A percentile compares a stretch with the other conserved stretches of the same genome.
phyloP scores from a whole-genome alignment of 1,140 invertebrate genomes.

The Trypoxylus dichotomus region DNA sequence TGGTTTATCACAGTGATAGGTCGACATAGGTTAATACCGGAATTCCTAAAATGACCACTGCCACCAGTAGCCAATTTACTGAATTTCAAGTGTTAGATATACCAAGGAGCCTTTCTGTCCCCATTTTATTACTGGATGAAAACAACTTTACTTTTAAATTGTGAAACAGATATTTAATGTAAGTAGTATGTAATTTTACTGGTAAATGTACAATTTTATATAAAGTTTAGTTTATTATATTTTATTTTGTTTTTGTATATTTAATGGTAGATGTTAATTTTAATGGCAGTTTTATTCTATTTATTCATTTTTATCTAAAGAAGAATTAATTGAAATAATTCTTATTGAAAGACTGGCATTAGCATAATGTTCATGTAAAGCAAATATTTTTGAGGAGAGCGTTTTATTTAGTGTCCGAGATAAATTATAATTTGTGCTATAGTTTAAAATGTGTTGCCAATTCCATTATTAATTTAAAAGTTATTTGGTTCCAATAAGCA shows the following conservation, averaged over 20 bases:
- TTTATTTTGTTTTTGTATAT: constrained; percentile 10
- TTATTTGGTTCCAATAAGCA: too few species aligned
- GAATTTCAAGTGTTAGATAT: neutral
- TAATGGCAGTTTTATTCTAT: neutral
- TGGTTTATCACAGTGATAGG: constrained; percentile 6
- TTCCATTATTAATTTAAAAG: too few species aligned
- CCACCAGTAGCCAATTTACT: constrained; percentile 11
- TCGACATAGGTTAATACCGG: constrained; percentile 14
- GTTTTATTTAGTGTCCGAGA: too few species aligned
- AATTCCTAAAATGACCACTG: constrained; percentile 28
- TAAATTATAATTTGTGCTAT: too few species aligned
- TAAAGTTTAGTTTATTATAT: neutral
- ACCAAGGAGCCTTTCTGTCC: neutral
- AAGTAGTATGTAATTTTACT: constrained; percentile 20
- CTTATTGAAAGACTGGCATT: too few species aligned
- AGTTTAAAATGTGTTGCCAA: too few species aligned
- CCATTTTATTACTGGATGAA: neutral
- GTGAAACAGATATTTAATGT: neutral
- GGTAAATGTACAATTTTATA: constrained; percentile 4
- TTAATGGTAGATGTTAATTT: neutral
- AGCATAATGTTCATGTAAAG: too few species aligned
- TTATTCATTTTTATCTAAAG: too few species aligned
- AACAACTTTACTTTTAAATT: neutral
- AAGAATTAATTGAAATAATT: too few species aligned
- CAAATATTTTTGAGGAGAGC: too few species aligned